These are phyloP conservation scores for Manduca sexta DNA, from an alignment of 1,140 invertebrate genomes.

Conservation along the genomic window DNA sequence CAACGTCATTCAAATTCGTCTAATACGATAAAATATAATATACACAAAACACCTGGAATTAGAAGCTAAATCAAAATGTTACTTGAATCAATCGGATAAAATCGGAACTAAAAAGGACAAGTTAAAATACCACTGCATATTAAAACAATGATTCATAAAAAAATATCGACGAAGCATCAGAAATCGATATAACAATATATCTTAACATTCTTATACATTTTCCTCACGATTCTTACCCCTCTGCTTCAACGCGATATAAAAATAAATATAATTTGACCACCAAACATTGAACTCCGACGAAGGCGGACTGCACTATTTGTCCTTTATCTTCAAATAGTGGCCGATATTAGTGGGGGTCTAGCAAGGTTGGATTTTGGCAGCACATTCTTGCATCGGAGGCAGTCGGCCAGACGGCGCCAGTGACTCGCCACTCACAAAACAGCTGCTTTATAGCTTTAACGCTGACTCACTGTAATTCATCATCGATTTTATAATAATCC, in stretches of 20 bases:
- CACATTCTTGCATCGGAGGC: conserved; percentile 20
- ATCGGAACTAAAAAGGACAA: no score
- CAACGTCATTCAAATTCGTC: no score
- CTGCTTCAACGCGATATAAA: conserved; percentile 15
- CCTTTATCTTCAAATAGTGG: conserved; percentile 5
- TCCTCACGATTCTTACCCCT: conserved; percentile 10
- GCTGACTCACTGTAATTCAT: conserved; percentile 17
- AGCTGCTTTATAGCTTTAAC: conserved; percentile 22
- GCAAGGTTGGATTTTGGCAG: conserved; percentile 4
- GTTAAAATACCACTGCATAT: no score
- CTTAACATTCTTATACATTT: conserved; percentile 4
- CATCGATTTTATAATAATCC: conserved; percentile 4
- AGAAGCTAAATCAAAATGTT: no score
- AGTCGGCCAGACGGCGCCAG: conserved; percentile 26
- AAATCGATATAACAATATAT: no score
- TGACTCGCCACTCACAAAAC: conserved; percentile 14
- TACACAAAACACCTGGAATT: no score
- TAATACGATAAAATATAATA: no score
- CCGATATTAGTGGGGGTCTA: conserved; percentile 7
- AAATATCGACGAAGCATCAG: no score
- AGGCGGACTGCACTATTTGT: not conserved
- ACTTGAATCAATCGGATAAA: no score
- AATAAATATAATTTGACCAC: conserved; percentile 11
- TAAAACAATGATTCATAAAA: no score
- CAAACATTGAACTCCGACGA: not conserved